Base-by-base conservation (phyloP, 1,140 invertebrate genomes). In the Drusus annulatus region DNA sequence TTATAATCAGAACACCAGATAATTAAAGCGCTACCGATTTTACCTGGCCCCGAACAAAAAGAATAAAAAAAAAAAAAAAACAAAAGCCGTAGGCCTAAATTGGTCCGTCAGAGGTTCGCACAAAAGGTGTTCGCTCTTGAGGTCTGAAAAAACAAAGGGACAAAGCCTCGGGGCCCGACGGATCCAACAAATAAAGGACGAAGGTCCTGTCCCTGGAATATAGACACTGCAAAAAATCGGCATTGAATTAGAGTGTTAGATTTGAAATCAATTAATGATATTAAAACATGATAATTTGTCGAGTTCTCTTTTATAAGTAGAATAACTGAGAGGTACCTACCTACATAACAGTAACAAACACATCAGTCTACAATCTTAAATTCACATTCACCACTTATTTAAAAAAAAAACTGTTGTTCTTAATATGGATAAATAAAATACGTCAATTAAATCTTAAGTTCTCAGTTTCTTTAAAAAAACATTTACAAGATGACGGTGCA, bases 81-180 rank as follows among this genome's bases (percentile, higher is more conserved):
- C 63, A 65, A 65, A 65, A 31, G 63, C 50, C 3, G 13, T 78
- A 78, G 60, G 63, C 63, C 76, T 65, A 78, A 78, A 65, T 56
- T 54, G 60, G 50, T 19, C 58, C 25, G 51, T 17, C 60, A 28
- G 15, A 28, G 19, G 28, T 54, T 45, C 68, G 28, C 45, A 69
- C 73, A 84, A 85, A 85, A 85, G 78, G 79, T 80, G 36, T 83
- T 80, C 83, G 83, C 84, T 73, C 77, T 80, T 60, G 45, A 56
- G 52, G 71, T 56, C 25, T 74, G 25, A 0, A 21, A 78, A 54
- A 79, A 74, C 51, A 68, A 25, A 65, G 45, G 65, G 62, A 81
- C 68, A 74, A 50, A 73, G 68, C 52, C 3, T 7, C 31, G 8
- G 50, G 63, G 31, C 68, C 69, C 71, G 71, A 31, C 71, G 71